Evolutionary conservation across 2,888 invertebrate genomes (phyloP), one percentile per base, ranked within the genome.

Genomic region (Euplagia quadripunctaria): DNA sequence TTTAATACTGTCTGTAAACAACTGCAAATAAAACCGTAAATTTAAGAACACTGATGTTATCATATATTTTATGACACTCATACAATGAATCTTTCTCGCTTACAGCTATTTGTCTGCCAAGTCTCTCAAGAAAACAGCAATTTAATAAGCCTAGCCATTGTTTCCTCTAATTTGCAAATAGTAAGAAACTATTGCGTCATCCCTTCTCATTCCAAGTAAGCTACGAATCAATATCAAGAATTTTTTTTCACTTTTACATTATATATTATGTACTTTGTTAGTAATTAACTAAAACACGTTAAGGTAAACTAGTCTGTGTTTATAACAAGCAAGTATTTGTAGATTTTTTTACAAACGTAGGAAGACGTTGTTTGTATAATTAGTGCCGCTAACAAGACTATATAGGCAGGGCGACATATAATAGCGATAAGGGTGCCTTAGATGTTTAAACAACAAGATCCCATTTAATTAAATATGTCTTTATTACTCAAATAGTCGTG

Each of bases 131-230:
- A 63, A 31, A 41, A 51, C 42, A n/a, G 14, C 17, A 17, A 31
- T 63, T 70, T 70, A 64, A 64, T 70, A 70, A 70, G 70, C 41
- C 70, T 43, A 52, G 43, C 51, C 64, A 70, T 64, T 70, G 43
- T 74, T 68, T 46, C 31, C 71, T 14, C 67, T 67, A 64, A 77
- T 75, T 74, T 42, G 9, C 41, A 46, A 78, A 75, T 78, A 70
- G 68, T 72, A 71, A 68, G 63, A 78, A 81, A 63, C 73, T 68
- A 68, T 31, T 74, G 55, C 73, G 79, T 81, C 74, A 70, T 70
- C 12, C 20, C 52, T 20, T 42, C 31, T 43, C 41, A n/a, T 52
- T 17, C 11, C 20, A 43, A 64, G 42, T 41, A 14, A 41, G 46
- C 8, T 64, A 9, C 52, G 0, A 14, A 64, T 11, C 70, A 43